These are phyloP conservation scores for Serripes groenlandicus DNA, from an alignment of 2,888 invertebrate genomes.

Conservation along the genomic window DNA sequence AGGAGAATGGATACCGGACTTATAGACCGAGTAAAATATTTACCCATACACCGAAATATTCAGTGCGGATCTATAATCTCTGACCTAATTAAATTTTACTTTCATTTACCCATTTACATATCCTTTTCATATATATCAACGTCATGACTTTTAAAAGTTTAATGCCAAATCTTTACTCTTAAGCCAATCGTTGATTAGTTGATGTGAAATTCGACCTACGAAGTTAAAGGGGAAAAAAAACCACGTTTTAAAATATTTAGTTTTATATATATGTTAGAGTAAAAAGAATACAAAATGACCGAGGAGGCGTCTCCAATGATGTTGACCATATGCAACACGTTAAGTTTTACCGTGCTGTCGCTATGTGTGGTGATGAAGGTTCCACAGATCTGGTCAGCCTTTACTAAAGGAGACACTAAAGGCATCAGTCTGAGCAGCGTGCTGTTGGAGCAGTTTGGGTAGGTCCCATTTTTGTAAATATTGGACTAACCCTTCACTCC, in stretches of 20 bases:
- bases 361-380: slow-evolving; percentile 74
- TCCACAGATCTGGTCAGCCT: slow-evolving; percentile 75
- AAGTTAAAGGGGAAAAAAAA: too few relatives aligned
- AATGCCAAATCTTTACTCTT: neutral
- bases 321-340: slow-evolving; percentile 61
- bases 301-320: slow-evolving; percentile 4
- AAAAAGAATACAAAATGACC: too few relatives aligned
- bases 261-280: too few relatives aligned
- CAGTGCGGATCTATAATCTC: neutral
- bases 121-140: neutral
- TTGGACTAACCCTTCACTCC: too few relatives aligned
- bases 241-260: too few relatives aligned
- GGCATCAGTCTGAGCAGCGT: slow-evolving; percentile 76
- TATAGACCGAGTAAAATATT: neutral
- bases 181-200: too few relatives aligned
- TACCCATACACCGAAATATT: neutral
- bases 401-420: slow-evolving; percentile 69
- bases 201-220: too few relatives aligned
- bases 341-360: slow-evolving; percentile 73
- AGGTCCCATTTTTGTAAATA: slow-evolving; percentile 31
- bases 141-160: neutral
- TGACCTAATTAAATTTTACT: neutral
- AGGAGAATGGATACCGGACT: too few relatives aligned
- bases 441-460: slow-evolving; percentile 76
- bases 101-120: neutral